These are phyloP conservation scores for Melopsittacus undulatus DNA, from an alignment of 2,797 vertebrate species.

Conservation along the genomic window DNA sequence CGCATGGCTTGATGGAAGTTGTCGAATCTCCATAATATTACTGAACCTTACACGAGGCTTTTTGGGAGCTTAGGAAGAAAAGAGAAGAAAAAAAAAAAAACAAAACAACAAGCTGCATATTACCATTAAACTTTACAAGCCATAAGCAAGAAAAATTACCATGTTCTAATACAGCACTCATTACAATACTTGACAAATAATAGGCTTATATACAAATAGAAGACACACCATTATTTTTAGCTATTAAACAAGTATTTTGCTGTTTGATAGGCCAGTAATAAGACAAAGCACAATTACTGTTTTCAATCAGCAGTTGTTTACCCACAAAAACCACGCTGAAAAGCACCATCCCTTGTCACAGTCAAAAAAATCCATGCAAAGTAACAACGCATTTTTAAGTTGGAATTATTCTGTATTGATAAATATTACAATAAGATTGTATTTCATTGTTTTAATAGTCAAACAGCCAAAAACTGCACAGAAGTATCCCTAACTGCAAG, in stretches of 20 bases:
- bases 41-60: constrained; percentile 95
- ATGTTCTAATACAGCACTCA: background rate
- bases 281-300: background rate
- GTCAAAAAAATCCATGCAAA: background rate
- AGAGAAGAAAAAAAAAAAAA: background rate
- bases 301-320: background rate
- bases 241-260: background rate
- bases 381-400: background rate
- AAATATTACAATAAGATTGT: background rate
- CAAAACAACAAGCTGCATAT: background rate
- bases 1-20: constrained; percentile 92
- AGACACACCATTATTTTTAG: background rate
- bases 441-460: background rate
- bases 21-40: constrained; percentile 96
- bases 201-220: background rate
- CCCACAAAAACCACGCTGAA: background rate
- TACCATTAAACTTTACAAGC: background rate
- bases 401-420: background rate
- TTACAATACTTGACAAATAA: background rate
- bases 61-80: constrained; percentile 77
- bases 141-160: background rate
- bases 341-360: background rate
- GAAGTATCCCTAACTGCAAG: background rate
- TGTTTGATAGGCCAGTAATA: background rate
- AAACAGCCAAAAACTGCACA: background rate